Base-by-base conservation (phyloP, 92 coral and sea anemone genomes). In the Paramuricea clavata region DNA sequence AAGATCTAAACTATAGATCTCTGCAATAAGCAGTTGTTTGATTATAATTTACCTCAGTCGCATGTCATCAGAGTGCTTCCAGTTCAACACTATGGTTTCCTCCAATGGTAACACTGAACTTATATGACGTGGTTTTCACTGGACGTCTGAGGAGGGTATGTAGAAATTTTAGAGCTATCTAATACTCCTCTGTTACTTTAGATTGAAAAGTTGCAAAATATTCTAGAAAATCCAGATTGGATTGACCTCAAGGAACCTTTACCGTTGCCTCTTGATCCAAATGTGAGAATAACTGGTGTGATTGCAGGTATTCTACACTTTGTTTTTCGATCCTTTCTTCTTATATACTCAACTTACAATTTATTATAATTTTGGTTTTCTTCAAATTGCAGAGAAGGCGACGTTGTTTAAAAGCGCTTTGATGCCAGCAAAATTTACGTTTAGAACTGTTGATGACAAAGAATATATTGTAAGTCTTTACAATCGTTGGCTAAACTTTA, bases 381-480 rank as follows among this genome's bases (percentile, higher is more conserved):
- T 25, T 44, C 30, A 72, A n/a, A 82, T 32, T 81, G 15, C 90
- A 96, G 99, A 96, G 78, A 96, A 96, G 79, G 98, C 99, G 21
- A 91, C 94, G 86, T 91, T 96, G 30, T 96, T 96, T 61, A 94
- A 94, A 76, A 96, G 99, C 47, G 98, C 95, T 86, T 87, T 96
- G 83, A 96, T 96, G 99, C 99, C 99, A 33, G 98, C 92, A 10
- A 96, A 93, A 80, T 88, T 96, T 31, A 93, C 99, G 3, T 96
- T 96, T 77, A 44, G 83, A 52, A 91, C 96, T 36, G 81, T 74
- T 32, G 97, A 96, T 65, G 97, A 93, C 64, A 90, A 83, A 54
- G 99, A 96, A 88, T 96, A 96, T 80, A 97, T 93, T 26, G 99
- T 96, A 81, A 87, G 98, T 92, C 42, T 27, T 47, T 44, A 44